Base-by-base conservation (phyloP, 2,888 invertebrate species). In the Anagyrus pseudococci region DNA sequence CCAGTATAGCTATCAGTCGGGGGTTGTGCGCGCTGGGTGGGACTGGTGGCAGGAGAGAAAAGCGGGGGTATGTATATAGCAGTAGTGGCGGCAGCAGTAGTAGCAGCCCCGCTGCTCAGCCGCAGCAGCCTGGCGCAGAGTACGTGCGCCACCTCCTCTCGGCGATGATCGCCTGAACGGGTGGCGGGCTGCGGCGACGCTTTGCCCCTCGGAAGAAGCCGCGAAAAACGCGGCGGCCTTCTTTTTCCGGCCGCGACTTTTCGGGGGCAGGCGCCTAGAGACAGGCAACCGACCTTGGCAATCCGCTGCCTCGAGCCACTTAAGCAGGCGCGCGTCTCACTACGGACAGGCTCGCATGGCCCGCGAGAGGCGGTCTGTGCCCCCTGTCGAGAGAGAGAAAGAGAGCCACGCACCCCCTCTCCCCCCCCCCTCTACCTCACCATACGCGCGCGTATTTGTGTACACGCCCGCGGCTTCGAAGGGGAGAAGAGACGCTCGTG, bases 141-240 rank as follows among this genome's bases (percentile, higher is more conserved):
- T n/a, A n/a, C n/a, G n/a, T n/a, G n/a, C n/a, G 53, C 62, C 50
- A 67, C 67, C 63, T 64, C 62, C 66, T 67, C 44, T 22, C 4
- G 20, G n/a, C 50, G 65, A 70, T 79, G 70, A 15, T 67, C 46
- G 64, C 77, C 79, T 76, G 74, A 62, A 70, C 68, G 66, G 69
- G 69, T 79, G 79, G 79, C 79, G 79, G 79, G 79, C 77, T 76
- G 70, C 73, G 75, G 79, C 79, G 79, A 79, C 79, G 78, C 78
- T 75, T 77, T 70, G 75, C 66, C 75, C 73, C 76, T 76, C 77
- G 71, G 71, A 79, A 79, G 78, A 71, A 78, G 70, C 69, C 73
- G 72, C 58, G 69, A 75, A 79, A 76, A 78, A 77, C 70, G 71
- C 67, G 66, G 61, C 67, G 57, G 64, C 69, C 74, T 72, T 76